Percentiles rank a stretch among this genome's conserved stretches.
phyloP scores from a whole-genome alignment of 2,113 vertebrate genomes.

The Clarias batrachus region DNA sequence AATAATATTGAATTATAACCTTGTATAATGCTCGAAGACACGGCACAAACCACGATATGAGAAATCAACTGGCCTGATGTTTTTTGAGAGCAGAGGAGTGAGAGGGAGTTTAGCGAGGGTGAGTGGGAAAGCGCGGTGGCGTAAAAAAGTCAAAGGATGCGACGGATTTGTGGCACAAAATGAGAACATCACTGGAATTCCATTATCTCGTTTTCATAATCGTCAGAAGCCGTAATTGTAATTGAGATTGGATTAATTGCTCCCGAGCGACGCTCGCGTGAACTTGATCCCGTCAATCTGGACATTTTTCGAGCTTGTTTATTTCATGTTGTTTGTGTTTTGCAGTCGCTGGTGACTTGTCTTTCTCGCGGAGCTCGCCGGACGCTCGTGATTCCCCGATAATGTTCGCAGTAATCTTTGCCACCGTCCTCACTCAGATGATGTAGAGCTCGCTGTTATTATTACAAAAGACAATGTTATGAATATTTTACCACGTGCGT shows the following conservation, averaged over 20 bases:
- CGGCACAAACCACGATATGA: not conserved
- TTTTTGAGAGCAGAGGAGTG: too few species aligned
- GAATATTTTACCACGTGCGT: not conserved
- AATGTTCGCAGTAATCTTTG: not conserved
- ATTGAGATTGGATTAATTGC: not conserved
- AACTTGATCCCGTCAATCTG: not conserved
- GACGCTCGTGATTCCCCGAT: not conserved
- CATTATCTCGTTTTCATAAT: too few species aligned
- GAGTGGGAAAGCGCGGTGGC: too few species aligned
- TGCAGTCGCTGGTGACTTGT: not conserved
- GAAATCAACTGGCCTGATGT: too few species aligned
- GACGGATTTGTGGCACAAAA: too few species aligned
- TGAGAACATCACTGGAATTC: too few species aligned
- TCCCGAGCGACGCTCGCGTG: not conserved
- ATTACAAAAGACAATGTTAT: constrained; percentile 15
- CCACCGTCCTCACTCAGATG: not conserved
- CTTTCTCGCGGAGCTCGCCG: not conserved
- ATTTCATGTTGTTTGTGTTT: not conserved
- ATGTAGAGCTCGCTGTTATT: not conserved
- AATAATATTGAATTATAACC: too few species aligned
- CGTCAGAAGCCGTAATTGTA: too few species aligned
- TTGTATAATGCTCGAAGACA: not conserved
- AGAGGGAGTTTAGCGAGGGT: too few species aligned
- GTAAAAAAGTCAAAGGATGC: too few species aligned
- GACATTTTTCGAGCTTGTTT: not conserved